Evolutionary conservation across 2,888 invertebrate species (phyloP), one percentile per base, ranked within the genome.

Genomic region (Ceraclea dissimilis): DNA sequence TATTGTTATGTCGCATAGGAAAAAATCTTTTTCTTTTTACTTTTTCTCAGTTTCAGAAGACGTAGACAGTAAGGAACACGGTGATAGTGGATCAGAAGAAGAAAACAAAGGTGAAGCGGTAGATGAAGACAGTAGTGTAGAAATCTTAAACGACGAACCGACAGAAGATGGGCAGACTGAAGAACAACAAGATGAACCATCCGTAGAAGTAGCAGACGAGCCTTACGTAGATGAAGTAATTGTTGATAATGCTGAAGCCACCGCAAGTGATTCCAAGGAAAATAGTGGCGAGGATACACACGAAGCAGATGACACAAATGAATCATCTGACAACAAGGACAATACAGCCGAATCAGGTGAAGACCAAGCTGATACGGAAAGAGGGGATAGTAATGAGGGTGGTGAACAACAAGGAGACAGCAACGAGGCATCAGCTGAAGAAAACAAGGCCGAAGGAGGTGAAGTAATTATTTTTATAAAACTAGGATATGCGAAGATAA

Each of bases 11-110:
- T n/a, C n/a, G n/a, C n/a, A n/a, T n/a, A n/a, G n/a, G n/a, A n/a
- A n/a, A n/a, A n/a, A n/a, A n/a, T n/a, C n/a, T n/a, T n/a, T n/a
- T n/a, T n/a, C n/a, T n/a, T n/a, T n/a, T 16, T 43, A 13, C 5
- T 43, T 43, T 43, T 43, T 26, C 26, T 26, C 33, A 57, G 57
- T 70, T 76, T 76, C 75, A 69, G 73, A 75, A 68, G 68, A 68
- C 64, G 72, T 72, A 71, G 75, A 75, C 65, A 76, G 76, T 70
- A 73, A 71, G 72, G 79, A 78, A 73, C 61, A 71, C 66, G 73
- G 71, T 66, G 65, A 73, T 66, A 63, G 56, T 31, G 62, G 56
- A 26, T 57, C 57, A 39, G 49, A 55, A 48, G 62, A 61, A 57
- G 60, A 59, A 43, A 52, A 44, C 18, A 62, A 62, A 50, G 61